phyloP scores from a whole-genome alignment of 2,888 invertebrate species.

The Biston stratarius region DNA sequence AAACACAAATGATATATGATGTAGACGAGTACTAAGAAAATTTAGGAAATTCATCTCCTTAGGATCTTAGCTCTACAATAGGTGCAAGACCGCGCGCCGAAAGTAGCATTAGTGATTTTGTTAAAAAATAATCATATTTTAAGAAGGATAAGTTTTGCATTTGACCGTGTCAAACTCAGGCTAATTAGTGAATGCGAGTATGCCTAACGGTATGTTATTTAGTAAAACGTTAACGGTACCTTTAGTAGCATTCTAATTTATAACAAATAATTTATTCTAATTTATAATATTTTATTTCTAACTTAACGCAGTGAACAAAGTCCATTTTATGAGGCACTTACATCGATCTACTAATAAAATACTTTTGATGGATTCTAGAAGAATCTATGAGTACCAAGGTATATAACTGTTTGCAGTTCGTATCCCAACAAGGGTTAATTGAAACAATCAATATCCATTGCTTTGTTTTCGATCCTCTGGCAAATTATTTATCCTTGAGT shows the following conservation, averaged over 20 bases:
- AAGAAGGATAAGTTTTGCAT: no score
- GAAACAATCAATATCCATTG: constrained; percentile 36
- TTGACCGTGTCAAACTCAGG: not conserved
- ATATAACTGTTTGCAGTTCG: constrained; percentile 20
- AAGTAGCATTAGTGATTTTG: no score
- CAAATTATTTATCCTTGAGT: constrained; percentile 49
- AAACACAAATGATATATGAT: no score
- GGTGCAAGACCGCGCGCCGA: no score
- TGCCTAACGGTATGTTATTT: not conserved
- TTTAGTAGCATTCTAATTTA: not conserved
- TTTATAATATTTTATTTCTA: no score
- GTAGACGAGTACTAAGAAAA: no score
- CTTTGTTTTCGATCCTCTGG: constrained; percentile 18
- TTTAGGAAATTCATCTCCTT: no score
- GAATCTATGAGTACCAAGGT: constrained; percentile 11
- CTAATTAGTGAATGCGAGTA: not conserved
- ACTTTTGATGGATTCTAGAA: constrained; percentile 18
- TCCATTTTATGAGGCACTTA: constrained; percentile 7
- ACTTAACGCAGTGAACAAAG: not conserved
- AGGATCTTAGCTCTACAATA: no score
- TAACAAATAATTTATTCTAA: not conserved
- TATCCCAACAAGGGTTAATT: constrained; percentile 52
- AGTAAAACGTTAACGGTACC: constrained; percentile 5
- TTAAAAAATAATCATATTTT: no score
- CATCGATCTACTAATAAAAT: not conserved